phyloP scores from a whole-genome alignment of 1,140 invertebrate genomes.

The Drosophila auraria region DNA sequence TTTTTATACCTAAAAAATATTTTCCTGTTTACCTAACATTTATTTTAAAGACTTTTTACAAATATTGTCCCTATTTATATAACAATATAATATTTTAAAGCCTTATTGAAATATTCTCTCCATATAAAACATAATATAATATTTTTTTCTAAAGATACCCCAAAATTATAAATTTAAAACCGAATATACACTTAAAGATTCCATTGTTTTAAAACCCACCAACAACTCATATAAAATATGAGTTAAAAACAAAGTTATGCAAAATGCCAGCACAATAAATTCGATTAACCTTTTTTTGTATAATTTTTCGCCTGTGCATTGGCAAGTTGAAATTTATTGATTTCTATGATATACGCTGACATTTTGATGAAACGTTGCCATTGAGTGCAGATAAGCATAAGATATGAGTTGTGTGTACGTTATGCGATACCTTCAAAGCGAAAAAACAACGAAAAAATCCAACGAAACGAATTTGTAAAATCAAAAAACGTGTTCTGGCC shows the following conservation, averaged over 20 bases:
- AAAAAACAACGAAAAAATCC: constrained; percentile 26
- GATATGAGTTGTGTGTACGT: constrained; percentile 57
- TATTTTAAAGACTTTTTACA: no score
- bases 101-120: no score
- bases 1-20: no score
- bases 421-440: constrained; percentile 35
- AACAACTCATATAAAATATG: constrained; percentile 12
- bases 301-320: constrained; percentile 41
- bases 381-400: constrained; percentile 78
- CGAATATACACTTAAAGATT: neutral
- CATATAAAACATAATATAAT: no score
- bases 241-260: constrained; percentile 52
- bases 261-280: constrained; percentile 60
- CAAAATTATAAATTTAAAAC: no score
- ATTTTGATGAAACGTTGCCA: constrained; percentile 82
- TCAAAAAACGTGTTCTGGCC: constrained; percentile 72
- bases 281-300: constrained; percentile 45
- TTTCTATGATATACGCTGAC: constrained; percentile 81
- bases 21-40: no score
- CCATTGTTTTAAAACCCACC: constrained; percentile 11
- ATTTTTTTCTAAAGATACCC: no score
- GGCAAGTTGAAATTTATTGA: constrained; percentile 75
- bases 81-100: no score
- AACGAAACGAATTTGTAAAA: constrained; percentile 71
- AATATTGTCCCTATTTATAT: no score